Evolutionary conservation across 2,888 invertebrate genomes (phyloP).

Genomic region (Bombylius major): DNA sequence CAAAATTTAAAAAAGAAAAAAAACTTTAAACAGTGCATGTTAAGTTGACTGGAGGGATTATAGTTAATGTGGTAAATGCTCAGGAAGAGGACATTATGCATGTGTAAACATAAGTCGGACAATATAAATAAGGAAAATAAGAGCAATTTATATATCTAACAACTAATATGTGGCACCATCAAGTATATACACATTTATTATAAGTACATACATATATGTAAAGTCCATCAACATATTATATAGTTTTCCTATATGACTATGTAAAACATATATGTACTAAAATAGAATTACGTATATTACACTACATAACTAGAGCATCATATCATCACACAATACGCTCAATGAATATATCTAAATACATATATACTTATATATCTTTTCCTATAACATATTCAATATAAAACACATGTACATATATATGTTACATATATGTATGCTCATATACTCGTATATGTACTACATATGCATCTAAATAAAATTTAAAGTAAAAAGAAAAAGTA

Average conservation of each 20-base stretch:
- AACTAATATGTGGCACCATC: background rate
- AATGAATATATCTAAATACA: too few relatives aligned
- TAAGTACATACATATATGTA: too few relatives aligned
- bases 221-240: too few relatives aligned
- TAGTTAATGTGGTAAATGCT: slow-evolving; percentile 6
- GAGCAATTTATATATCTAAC: background rate
- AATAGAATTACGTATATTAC: too few relatives aligned
- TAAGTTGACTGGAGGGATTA: background rate
- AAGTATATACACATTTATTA: background rate
- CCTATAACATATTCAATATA: background rate
- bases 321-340: background rate
- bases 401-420: background rate
- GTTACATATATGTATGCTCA: background rate
- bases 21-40: background rate
- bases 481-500: too few relatives aligned
- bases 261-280: too few relatives aligned
- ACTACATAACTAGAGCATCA: background rate
- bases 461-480: background rate
- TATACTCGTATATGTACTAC: background rate
- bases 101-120: slow-evolving; percentile 16
- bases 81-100: slow-evolving; percentile 15
- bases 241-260: too few relatives aligned
- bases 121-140: slow-evolving; percentile 11
- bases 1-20: too few relatives aligned
- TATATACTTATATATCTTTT: too few relatives aligned